phyloP scores from a whole-genome alignment of 2,797 vertebrate species.

The Danio choprae region DNA sequence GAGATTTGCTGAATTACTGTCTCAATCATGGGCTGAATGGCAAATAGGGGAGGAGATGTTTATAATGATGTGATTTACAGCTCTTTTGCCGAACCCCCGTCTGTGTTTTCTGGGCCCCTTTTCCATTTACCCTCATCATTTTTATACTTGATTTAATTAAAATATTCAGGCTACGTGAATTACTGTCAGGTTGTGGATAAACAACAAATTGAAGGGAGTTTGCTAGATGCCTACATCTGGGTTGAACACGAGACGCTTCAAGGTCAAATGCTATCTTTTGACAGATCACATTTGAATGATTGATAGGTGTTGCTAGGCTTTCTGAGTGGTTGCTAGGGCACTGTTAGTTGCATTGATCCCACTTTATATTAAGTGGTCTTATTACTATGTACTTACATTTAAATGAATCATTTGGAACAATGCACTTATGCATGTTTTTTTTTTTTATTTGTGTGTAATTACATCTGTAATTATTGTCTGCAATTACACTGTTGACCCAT shows the following conservation, averaged over 20 bases:
- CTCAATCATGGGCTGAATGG: constrained; percentile 52
- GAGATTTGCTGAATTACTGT: constrained; percentile 53
- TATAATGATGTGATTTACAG: constrained; percentile 51
- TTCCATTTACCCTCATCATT: constrained; percentile 11
- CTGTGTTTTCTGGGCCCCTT: constrained; percentile 7
- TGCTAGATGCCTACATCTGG: background rate
- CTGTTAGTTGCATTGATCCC: background rate
- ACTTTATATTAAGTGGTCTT: no score
- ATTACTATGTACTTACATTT: no score
- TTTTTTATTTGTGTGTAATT: no score
- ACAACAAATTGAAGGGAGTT: background rate
- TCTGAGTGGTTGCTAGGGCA: background rate
- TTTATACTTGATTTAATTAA: constrained; percentile 53
- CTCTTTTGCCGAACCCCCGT: constrained; percentile 9
- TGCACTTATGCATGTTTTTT: no score
- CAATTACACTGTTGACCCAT: no score
- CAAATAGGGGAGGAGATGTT: constrained; percentile 45
- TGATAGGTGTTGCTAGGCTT: no score
- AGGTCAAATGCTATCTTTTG: background rate
- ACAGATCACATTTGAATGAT: background rate
- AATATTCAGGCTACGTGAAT: constrained; percentile 43
- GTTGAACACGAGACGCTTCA: background rate
- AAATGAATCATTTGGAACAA: no score
- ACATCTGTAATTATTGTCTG: no score
- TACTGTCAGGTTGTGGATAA: constrained; percentile 28